Percentiles rank a stretch among this genome's conserved stretches.
phyloP scores from a whole-genome alignment of 2,888 invertebrate genomes.

The Drosophila differens region DNA sequence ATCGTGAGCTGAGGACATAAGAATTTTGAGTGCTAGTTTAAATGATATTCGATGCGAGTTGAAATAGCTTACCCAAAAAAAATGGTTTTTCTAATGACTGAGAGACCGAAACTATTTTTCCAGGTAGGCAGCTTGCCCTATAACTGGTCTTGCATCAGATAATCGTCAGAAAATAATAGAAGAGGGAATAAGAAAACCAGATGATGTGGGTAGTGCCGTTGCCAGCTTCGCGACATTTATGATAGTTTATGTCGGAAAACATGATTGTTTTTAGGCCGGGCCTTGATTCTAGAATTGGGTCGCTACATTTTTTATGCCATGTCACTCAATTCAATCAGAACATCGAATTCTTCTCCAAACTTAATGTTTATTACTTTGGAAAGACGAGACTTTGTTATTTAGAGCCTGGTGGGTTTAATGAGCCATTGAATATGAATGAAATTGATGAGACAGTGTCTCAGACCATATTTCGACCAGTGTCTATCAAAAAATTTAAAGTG shows the following conservation, averaged over 20 bases:
- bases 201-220: constrained; percentile 27
- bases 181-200: neutral
- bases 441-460: neutral
- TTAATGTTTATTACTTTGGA: constrained; percentile 40
- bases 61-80: constrained; percentile 9
- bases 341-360: constrained; percentile 41
- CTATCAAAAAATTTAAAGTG: too few species aligned
- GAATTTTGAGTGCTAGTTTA: constrained; percentile 6
- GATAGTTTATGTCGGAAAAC: constrained; percentile 45
- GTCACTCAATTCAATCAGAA: constrained; percentile 53
- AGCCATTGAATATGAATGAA: constrained; percentile 39
- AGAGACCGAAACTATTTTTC: constrained; percentile 28
- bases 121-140: constrained; percentile 26
- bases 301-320: constrained; percentile 8
- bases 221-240: constrained; percentile 37
- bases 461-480: too few species aligned
- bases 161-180: constrained; percentile 27
- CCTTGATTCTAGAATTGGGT: constrained; percentile 18
- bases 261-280: constrained; percentile 1
- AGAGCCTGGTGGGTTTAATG: constrained; percentile 25
- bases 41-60: constrained; percentile 28
- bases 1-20: constrained; percentile 15
- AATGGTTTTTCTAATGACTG: constrained; percentile 14
- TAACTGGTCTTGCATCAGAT: constrained; percentile 63
- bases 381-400: neutral